Evolutionary conservation across 2,888 invertebrate species (phyloP).

Genomic region (Diadromus collaris): DNA sequence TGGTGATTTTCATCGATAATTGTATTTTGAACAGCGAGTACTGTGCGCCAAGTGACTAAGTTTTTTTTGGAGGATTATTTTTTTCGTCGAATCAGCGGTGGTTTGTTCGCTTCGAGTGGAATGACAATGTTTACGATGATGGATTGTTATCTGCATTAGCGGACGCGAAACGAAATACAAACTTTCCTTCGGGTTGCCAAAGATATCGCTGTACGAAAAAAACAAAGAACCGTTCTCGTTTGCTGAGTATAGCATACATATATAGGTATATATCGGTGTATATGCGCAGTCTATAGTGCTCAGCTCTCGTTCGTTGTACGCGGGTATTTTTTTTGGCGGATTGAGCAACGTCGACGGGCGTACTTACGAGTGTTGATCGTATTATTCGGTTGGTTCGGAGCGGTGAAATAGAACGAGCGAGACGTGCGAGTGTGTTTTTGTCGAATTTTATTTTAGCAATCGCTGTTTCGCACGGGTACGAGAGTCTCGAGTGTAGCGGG

Average conservation of each 20-base stretch:
- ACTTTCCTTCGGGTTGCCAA: constrained; percentile 7
- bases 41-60: constrained; percentile 12
- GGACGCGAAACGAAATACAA: constrained; percentile 37
- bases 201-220: background rate
- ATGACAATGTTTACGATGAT: constrained; percentile 75
- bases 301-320: constrained; percentile 1
- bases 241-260: background rate
- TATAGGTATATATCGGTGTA: background rate
- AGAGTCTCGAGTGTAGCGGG: background rate
- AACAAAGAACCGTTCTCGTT: background rate
- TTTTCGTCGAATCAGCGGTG: constrained; percentile 2
- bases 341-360: constrained; percentile 17
- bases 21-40: background rate
- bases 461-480: background rate
- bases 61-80: too few species aligned
- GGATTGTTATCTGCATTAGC: constrained; percentile 78
- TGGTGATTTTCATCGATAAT: background rate
- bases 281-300: background rate
- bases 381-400: background rate
- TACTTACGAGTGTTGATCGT: constrained; percentile 11
- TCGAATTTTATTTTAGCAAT: background rate
- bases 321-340: constrained; percentile 31
- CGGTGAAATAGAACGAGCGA: background rate
- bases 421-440: background rate
- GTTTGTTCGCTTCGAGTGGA: constrained; percentile 42